Evolutionary conservation across 2,113 vertebrate genomes (phyloP).

Genomic region (Lynx canadensis): DNA sequence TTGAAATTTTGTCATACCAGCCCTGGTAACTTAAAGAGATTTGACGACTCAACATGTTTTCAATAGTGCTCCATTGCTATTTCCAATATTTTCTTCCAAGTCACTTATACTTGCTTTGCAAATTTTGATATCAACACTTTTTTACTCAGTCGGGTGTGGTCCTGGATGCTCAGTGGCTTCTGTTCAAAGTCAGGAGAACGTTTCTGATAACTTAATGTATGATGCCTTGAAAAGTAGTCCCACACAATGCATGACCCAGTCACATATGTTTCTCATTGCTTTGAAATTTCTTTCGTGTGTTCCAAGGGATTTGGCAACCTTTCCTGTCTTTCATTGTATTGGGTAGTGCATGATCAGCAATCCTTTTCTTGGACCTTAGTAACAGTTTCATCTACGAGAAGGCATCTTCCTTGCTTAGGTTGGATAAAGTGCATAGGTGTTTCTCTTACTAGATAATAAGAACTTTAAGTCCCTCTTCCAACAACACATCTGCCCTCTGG

Average conservation of each 20-base stretch:
- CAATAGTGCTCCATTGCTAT: background rate
- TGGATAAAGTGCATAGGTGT: background rate
- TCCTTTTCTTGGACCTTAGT: background rate
- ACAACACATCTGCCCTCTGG: background rate
- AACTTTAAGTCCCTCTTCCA: background rate
- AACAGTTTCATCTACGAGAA: background rate
- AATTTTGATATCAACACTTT: background rate
- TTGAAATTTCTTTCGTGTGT: slow-evolving; percentile 36
- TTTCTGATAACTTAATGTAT: background rate
- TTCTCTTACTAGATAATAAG: slow-evolving; percentile 5
- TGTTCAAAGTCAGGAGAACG: background rate
- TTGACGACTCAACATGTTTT: background rate
- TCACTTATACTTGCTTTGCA: background rate
- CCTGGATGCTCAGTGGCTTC: background rate
- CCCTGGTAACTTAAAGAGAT: background rate
- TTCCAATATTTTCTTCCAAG: slow-evolving; percentile 10
- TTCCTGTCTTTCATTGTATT: background rate
- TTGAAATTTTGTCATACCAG: background rate
- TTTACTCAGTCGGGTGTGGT: background rate
- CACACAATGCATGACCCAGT: background rate
- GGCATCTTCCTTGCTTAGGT: background rate
- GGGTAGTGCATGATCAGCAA: background rate
- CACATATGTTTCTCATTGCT: background rate
- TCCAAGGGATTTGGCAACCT: background rate
- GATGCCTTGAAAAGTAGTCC: background rate